phyloP scores from a whole-genome alignment of 53 echinoderm and acorn worm species.

The Holothuria leucospilota region DNA sequence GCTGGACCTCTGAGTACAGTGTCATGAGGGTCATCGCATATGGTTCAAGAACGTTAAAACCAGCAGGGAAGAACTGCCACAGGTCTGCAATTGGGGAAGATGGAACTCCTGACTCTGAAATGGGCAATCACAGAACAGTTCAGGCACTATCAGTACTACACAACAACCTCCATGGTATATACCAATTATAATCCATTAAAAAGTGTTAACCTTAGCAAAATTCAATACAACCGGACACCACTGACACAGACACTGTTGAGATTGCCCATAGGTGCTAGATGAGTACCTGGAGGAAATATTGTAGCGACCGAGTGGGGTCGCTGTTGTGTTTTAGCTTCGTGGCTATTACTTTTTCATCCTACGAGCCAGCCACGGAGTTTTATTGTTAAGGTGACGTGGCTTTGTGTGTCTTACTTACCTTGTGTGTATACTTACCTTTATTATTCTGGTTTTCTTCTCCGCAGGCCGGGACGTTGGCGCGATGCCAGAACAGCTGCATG shows the following conservation, averaged over 20 bases:
- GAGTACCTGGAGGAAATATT: slow-evolving; percentile 25
- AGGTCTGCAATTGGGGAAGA: slow-evolving; percentile 48
- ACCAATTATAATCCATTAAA: slow-evolving; percentile 5
- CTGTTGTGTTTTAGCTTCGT: too few relatives aligned
- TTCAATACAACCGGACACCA: slow-evolving; percentile 5
- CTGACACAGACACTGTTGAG: slow-evolving; percentile 53
- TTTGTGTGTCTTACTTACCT: too few relatives aligned
- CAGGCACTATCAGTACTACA: slow-evolving; percentile 46
- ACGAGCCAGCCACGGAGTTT: too few relatives aligned
- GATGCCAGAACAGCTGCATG: too few relatives aligned
- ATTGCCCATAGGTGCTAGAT: slow-evolving; percentile 21
- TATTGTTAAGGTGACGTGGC: too few relatives aligned
- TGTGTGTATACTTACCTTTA: too few relatives aligned
- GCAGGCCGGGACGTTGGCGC: too few relatives aligned
- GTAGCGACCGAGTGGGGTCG: too few relatives aligned
- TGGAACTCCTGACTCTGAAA: slow-evolving; percentile 37
- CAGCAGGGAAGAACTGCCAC: slow-evolving; percentile 44
- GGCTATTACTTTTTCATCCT: too few relatives aligned
- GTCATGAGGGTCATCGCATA: slow-evolving; percentile 36
- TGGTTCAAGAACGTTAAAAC: slow-evolving; percentile 43
- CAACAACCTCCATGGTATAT: not conserved
- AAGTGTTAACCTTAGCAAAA: not conserved
- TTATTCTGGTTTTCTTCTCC: too few relatives aligned
- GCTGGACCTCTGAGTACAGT: too few relatives aligned
- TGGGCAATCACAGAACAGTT: slow-evolving; percentile 67